phyloP scores from a whole-genome alignment of 2,888 invertebrate species.

The Megastigmus dorsalis region DNA sequence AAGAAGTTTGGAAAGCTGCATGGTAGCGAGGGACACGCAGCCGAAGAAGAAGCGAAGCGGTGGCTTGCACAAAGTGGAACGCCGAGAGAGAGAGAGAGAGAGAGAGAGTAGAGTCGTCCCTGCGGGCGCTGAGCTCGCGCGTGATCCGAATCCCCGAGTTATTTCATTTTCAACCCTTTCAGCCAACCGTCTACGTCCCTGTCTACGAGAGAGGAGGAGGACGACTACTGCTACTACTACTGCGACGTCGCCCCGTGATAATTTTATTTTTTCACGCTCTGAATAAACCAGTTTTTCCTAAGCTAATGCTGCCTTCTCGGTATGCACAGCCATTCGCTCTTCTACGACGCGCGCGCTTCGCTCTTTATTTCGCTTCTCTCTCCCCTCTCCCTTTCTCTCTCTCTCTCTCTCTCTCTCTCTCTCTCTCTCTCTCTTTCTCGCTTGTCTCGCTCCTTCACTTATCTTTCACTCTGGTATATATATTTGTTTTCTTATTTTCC shows the following conservation, averaged over 20 bases:
- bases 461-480: background rate
- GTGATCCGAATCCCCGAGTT: slow-evolving; percentile 67
- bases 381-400: background rate
- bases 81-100: background rate
- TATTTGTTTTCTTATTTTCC: background rate
- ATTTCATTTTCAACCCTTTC: slow-evolving; percentile 69
- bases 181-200: slow-evolving; percentile 44
- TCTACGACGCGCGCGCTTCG: too few species aligned
- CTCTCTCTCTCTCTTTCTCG: background rate
- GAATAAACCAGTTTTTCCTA: slow-evolving; percentile 63
- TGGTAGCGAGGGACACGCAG: background rate
- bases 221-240: too few species aligned
- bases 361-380: background rate
- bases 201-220: too few species aligned
- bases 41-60: background rate
- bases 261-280: slow-evolving; percentile 58
- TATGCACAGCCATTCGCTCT: slow-evolving; percentile 55
- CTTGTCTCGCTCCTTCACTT: slow-evolving; percentile 15
- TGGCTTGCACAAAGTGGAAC: background rate
- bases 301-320: slow-evolving; percentile 57
- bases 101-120: slow-evolving; percentile 32
- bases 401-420: background rate
- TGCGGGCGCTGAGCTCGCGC: too few species aligned
- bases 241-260: slow-evolving; percentile 45
- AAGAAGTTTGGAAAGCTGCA: too few species aligned